phyloP scores from a whole-genome alignment of 2,113 vertebrate genomes.

The Gopherus evgoodei region DNA sequence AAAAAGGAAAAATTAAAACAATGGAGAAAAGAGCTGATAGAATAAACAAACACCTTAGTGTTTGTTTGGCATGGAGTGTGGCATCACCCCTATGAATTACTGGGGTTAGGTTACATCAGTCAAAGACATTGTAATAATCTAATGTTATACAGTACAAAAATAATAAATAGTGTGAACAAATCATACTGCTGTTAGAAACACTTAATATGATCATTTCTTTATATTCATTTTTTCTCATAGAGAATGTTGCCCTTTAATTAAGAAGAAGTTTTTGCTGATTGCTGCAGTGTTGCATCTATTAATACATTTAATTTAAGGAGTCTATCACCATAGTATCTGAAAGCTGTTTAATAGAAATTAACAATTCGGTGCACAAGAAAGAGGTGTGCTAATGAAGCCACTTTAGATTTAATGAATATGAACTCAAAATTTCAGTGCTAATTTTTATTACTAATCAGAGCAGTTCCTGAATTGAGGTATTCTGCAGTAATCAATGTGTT shows the following conservation, averaged over 20 bases:
- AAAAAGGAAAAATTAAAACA: neutral
- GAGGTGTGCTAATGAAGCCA: neutral
- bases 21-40: neutral
- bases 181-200: neutral
- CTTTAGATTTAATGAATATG: neutral
- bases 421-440: neutral
- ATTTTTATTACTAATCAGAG: neutral
- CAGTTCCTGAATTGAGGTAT: neutral
- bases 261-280: neutral
- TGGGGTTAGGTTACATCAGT: neutral
- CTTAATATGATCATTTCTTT: neutral
- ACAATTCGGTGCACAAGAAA: neutral
- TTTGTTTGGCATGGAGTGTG: neutral
- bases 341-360: neutral
- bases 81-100: neutral
- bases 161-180: neutral
- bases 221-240: neutral
- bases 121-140: slow-evolving; percentile 20
- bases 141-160: neutral
- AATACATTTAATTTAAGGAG: slow-evolving; percentile 6
- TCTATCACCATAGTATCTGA: neutral
- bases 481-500: neutral
- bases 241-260: neutral
- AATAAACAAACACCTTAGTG: neutral
- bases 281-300: neutral